Conservation (phyloP, 2,113 vertebrate species). For the Furnarius figulus region DNA sequence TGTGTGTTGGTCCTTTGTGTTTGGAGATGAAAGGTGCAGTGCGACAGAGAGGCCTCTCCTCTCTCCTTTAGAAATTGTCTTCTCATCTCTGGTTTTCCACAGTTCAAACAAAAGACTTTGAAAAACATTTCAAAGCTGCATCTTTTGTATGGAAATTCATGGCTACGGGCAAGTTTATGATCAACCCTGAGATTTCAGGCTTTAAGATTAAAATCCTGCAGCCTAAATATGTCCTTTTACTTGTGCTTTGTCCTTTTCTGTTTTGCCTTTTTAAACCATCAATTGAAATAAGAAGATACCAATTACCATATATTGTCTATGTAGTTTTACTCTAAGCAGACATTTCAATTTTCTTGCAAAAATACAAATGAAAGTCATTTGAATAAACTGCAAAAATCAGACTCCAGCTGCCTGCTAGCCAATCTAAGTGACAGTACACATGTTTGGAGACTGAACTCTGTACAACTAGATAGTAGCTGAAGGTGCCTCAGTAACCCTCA, state of each 20-base stretch:
- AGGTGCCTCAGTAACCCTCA: background rate
- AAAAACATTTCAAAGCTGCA: conserved; percentile 14
- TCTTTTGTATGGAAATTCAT: conserved; percentile 18
- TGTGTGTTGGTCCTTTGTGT: background rate
- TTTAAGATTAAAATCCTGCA: background rate
- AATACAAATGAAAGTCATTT: background rate
- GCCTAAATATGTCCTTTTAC: background rate
- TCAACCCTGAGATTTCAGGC: background rate
- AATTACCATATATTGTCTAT: background rate
- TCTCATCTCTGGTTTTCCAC: background rate
- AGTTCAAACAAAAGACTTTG: background rate
- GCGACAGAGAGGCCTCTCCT: background rate
- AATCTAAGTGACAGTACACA: background rate
- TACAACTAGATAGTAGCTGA: background rate
- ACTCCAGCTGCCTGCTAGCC: background rate
- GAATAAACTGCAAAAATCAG: background rate
- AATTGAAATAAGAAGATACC: background rate
- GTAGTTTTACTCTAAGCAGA: background rate
- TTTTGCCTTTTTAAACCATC: background rate
- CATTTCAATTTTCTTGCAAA: background rate
- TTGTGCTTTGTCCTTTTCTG: background rate
- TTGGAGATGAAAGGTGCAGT: background rate
- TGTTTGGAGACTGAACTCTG: background rate
- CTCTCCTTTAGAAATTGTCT: background rate
- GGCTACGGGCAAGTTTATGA: background rate